These are phyloP conservation scores for Spatulosminthurus flaviceps DNA, from an alignment of 2,888 invertebrate species.

Conservation along the genomic window DNA sequence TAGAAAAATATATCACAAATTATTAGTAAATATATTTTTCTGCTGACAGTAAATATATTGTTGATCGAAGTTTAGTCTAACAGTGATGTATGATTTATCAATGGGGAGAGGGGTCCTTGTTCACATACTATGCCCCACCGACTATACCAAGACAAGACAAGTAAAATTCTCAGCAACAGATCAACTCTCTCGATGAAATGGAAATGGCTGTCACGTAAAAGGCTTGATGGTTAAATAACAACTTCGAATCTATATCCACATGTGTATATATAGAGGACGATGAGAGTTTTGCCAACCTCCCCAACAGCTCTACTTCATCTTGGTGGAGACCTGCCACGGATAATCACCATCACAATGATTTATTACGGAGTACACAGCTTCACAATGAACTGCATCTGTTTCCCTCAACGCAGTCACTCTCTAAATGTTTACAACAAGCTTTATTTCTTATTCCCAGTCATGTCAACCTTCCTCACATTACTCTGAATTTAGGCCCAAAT, in stretches of 20 bases:
- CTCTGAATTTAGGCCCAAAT: neutral
- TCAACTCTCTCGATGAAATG: conserved; percentile 19
- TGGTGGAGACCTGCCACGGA: conserved; percentile 38
- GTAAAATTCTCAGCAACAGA: conserved; percentile 12
- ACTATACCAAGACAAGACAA: neutral
- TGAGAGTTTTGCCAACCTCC: conserved; percentile 24
- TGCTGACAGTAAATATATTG: neutral
- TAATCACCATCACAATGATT: conserved; percentile 46
- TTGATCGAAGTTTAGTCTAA: too few relatives aligned
- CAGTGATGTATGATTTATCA: too few relatives aligned
- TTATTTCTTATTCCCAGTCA: conserved; percentile 18
- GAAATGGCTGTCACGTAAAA: conserved; percentile 3
- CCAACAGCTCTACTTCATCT: conserved; percentile 31
- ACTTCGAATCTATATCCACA: neutral
- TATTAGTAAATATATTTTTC: conserved; percentile 22
- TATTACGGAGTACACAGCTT: conserved; percentile 30
- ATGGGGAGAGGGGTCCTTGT: too few relatives aligned
- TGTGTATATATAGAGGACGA: neutral
- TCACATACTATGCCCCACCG: too few relatives aligned
- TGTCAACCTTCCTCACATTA: conserved; percentile 25
- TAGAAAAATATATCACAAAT: conserved; percentile 38
- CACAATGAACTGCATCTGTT: conserved; percentile 47
- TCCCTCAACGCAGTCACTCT: neutral
- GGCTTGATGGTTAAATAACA: neutral
- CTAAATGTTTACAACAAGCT: neutral